Evolutionary conservation across 2,888 invertebrate species (phyloP).

Genomic region (Coremacera marginata): DNA sequence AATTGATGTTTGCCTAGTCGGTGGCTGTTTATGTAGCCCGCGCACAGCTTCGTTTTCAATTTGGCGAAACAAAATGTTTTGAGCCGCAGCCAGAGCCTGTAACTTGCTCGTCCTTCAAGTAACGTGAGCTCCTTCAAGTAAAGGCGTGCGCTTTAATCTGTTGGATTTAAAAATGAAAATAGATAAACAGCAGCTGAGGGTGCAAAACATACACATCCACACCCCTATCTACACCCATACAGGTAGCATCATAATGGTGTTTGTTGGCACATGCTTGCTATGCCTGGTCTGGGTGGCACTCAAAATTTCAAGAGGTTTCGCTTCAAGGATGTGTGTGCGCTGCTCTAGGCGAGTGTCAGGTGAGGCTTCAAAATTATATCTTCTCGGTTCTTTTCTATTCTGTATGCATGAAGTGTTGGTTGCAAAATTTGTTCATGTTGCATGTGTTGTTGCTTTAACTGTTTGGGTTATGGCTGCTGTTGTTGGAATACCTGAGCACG

Average conservation of each 20-base stretch:
- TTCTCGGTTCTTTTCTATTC: slow-evolving; percentile 33
- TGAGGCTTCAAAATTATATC: slow-evolving; percentile 18
- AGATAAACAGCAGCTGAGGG: slow-evolving; percentile 19
- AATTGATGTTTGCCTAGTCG: not conserved
- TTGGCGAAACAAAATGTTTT: slow-evolving; percentile 45
- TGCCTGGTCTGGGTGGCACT: not conserved
- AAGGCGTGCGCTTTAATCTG: slow-evolving; percentile 44
- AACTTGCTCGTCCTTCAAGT: not conserved
- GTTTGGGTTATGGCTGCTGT: not conserved
- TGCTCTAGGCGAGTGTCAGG: slow-evolving; percentile 26
- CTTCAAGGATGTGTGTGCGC: slow-evolving; percentile 16
- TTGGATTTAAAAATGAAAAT: slow-evolving; percentile 39
- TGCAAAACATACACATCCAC: not conserved
- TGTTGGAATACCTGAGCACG: slow-evolving; percentile 5
- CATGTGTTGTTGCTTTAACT: slow-evolving; percentile 18
- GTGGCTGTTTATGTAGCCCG: not conserved
- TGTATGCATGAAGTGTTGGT: slow-evolving; percentile 52
- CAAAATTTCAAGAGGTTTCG: not conserved
- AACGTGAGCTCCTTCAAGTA: not conserved
- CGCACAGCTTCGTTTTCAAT: slow-evolving; percentile 46
- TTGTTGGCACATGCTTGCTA: not conserved
- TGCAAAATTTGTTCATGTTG: slow-evolving; percentile 45
- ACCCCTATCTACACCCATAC: not conserved
- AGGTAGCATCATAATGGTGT: slow-evolving; percentile 41
- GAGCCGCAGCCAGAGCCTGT: slow-evolving; percentile 2